Evolutionary conservation across 2,888 invertebrate genomes (phyloP).

Genomic region (Lepeophtheirus nordmannii): DNA sequence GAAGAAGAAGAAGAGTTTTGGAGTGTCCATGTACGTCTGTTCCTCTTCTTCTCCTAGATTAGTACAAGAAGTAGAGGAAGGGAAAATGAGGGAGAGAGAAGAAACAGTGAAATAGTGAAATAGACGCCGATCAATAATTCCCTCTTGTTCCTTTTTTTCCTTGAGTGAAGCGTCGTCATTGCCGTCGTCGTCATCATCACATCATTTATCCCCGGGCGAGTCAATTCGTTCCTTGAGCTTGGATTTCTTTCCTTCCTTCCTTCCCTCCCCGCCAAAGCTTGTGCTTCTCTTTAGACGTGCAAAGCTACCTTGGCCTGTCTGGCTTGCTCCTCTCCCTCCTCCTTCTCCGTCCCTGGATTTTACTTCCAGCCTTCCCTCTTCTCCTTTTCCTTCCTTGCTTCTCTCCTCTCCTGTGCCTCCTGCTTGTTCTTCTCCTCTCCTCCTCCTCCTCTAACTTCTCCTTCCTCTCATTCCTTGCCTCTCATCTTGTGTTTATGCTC

Average conservation of each 20-base stretch:
- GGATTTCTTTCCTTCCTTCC: not conserved
- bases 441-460: not conserved
- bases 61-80: too few relatives aligned
- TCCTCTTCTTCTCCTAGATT: too few relatives aligned
- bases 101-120: not conserved
- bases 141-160: not conserved
- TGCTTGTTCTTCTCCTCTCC: not conserved
- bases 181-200: too few relatives aligned
- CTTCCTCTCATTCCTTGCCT: not conserved
- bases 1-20: too few relatives aligned
- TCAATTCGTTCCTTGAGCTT: slow-evolving; percentile 1
- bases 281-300: too few relatives aligned
- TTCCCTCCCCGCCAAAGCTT: not conserved
- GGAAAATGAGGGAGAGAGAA: too few relatives aligned
- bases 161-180: too few relatives aligned
- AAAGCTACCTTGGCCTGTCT: too few relatives aligned
- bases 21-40: too few relatives aligned
- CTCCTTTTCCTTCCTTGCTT: not conserved
- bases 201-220: not conserved
- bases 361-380: not conserved
- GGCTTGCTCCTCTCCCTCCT: not conserved
- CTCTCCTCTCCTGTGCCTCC: slow-evolving; percentile 1
- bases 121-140: slow-evolving; percentile 4
- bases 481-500: not conserved
- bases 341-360: slow-evolving; percentile 5